Evolutionary conservation across 2,888 invertebrate genomes (phyloP).

Genomic region (Brachypalpus laphriformis): DNA sequence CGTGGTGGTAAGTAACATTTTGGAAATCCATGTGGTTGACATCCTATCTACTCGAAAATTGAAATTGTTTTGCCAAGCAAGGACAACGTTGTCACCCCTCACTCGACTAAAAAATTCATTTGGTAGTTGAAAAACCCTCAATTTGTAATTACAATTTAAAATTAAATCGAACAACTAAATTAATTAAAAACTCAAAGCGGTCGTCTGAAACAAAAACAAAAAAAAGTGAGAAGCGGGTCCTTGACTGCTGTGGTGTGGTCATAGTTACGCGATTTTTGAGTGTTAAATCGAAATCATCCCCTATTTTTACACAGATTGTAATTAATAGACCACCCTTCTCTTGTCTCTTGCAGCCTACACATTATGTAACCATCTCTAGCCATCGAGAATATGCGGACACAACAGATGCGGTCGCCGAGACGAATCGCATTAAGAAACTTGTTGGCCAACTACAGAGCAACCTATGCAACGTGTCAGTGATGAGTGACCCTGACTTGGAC

Average conservation of each 20-base stretch:
- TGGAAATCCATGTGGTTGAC: too few species aligned
- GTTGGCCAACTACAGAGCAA: constrained; percentile 92
- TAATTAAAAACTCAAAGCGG: too few species aligned
- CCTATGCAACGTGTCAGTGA: constrained; percentile 91
- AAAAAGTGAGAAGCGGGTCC: too few species aligned
- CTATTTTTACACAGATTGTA: neutral
- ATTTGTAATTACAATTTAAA: neutral
- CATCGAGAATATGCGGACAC: constrained; percentile 84
- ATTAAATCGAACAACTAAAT: neutral
- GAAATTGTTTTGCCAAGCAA: too few species aligned
- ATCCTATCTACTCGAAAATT: too few species aligned
- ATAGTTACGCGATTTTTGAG: neutral
- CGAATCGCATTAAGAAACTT: constrained; percentile 87
- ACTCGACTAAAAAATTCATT: too few species aligned
- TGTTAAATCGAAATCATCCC: neutral
- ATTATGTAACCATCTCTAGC: constrained; percentile 82
- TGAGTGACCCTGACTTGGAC: constrained; percentile 93
- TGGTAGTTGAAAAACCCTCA: too few species aligned
- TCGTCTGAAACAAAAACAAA: too few species aligned
- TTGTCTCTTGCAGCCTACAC: constrained; percentile 80
- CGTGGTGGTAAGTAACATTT: too few species aligned
- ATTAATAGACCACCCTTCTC: constrained; percentile 11
- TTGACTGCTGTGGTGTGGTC: neutral
- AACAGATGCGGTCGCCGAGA: constrained; percentile 80
- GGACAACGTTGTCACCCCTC: too few species aligned